Conservation (phyloP, 2,113 vertebrate species). For the Mellivora capensis region DNA sequence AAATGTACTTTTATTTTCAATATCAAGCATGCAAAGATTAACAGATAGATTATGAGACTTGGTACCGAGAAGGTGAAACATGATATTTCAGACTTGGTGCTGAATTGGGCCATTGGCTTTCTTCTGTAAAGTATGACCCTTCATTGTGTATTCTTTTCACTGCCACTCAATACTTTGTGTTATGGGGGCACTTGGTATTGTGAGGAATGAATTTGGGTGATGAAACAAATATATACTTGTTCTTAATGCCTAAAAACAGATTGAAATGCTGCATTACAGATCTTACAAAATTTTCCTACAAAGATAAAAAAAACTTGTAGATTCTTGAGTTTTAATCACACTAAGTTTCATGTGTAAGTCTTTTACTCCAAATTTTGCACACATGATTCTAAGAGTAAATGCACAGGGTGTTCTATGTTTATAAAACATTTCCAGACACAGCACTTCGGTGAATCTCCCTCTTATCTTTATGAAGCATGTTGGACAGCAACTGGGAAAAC, state of each 20-base stretch:
- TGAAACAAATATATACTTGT: not conserved
- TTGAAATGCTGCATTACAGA: not conserved
- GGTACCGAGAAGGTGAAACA: not conserved
- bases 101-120: not conserved
- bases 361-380: not conserved
- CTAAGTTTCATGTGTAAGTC: not conserved
- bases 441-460: not conserved
- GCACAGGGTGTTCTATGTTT: not conserved
- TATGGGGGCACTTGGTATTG: rapidly evolving
- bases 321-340: not conserved
- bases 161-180: not conserved
- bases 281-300: not conserved
- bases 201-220: not conserved
- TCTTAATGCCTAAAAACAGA: not conserved
- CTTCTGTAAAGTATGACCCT: not conserved
- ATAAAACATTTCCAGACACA: not conserved
- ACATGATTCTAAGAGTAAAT: not conserved
- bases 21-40: not conserved
- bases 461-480: not conserved
- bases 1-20: constrained; percentile 7
- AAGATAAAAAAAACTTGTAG: not conserved
- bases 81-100: not conserved
- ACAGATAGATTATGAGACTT: not conserved
- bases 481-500: not conserved
- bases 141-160: not conserved